A percentile compares a stretch with the other conserved stretches of the same genome.
Evolutionary conservation across 2,888 invertebrate species (phyloP).

Genomic region (Argyra leucocephala): DNA sequence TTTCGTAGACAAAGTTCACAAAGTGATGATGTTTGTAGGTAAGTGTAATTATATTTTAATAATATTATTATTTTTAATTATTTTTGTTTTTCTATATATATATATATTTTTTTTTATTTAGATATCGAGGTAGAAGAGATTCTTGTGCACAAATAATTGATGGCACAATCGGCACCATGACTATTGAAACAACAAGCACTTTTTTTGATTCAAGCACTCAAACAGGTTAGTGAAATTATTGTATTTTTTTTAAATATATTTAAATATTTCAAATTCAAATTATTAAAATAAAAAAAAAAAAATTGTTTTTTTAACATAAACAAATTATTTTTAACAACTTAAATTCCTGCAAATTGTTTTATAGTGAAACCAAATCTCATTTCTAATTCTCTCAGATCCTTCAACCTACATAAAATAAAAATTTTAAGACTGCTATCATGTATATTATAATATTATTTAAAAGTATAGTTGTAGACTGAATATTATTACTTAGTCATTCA

Average conservation of each 20-base stretch:
- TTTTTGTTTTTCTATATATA: too few relatives aligned
- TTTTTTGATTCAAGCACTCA: conserved; percentile 89
- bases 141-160: conserved; percentile 85
- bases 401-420: too few relatives aligned
- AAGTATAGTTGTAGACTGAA: too few relatives aligned
- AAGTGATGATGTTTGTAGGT: conserved; percentile 68
- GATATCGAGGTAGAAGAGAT: conserved; percentile 49
- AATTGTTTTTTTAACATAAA: too few relatives aligned
- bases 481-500: too few relatives aligned
- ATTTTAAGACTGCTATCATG: too few relatives aligned
- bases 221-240: conserved; percentile 59
- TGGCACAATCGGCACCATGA: conserved; percentile 86
- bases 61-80: neutral
- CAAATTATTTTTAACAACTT: too few relatives aligned
- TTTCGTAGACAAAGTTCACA: conserved; percentile 84
- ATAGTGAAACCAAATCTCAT: too few relatives aligned
- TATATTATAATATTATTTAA: too few relatives aligned
- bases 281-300: neutral
- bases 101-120: conserved; percentile 24
- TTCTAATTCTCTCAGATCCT: too few relatives aligned
- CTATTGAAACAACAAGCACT: conserved; percentile 83
- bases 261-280: neutral
- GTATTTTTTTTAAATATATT: neutral
- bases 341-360: too few relatives aligned
- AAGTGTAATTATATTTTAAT: conserved; percentile 26